A percentile compares a stretch with the other conserved stretches of the same genome.
These are phyloP conservation scores for Helobdella robusta DNA, from an alignment of 2,888 invertebrate genomes.

Conservation along the genomic window DNA sequence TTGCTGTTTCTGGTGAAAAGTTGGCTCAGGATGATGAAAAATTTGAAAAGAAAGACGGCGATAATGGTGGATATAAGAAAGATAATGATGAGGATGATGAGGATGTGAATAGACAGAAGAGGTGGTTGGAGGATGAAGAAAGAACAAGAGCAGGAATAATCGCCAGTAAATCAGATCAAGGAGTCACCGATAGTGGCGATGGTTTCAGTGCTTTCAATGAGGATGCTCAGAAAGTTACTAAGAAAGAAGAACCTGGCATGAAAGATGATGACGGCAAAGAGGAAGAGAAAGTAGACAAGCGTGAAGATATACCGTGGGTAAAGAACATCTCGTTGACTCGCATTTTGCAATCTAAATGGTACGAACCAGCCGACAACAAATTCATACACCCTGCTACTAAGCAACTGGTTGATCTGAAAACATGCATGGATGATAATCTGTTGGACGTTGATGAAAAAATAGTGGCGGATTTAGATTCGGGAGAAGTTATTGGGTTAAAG, in stretches of 20 bases:
- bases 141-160: not conserved
- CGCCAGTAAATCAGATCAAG: not conserved
- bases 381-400: slow-evolving; percentile 51
- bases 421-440: slow-evolving; percentile 70
- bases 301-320: not conserved
- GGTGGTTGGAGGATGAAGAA: too few species aligned
- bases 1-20: not conserved
- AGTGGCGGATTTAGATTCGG: slow-evolving; percentile 60
- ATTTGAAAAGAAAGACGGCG: not conserved
- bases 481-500: slow-evolving; percentile 73
- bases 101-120: not conserved
- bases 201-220: slow-evolving; percentile 70
- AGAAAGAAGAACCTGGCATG: slow-evolving; percentile 19
- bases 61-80: not conserved
- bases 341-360: slow-evolving; percentile 20
- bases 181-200: slow-evolving; percentile 51
- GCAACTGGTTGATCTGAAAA: slow-evolving; percentile 64
- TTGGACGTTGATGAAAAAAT: slow-evolving; percentile 50
- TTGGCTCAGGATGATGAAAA: not conserved
- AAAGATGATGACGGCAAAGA: slow-evolving; percentile 41
- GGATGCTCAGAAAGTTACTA: slow-evolving; percentile 67
- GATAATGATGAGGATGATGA: not conserved
- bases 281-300: not conserved
- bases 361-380: slow-evolving; percentile 40
- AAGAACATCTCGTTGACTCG: slow-evolving; percentile 17